A percentile compares a stretch with the other conserved stretches of the same genome.
phyloP scores from a whole-genome alignment of 2,113 vertebrate species.

The Alaudala cheleensis region DNA sequence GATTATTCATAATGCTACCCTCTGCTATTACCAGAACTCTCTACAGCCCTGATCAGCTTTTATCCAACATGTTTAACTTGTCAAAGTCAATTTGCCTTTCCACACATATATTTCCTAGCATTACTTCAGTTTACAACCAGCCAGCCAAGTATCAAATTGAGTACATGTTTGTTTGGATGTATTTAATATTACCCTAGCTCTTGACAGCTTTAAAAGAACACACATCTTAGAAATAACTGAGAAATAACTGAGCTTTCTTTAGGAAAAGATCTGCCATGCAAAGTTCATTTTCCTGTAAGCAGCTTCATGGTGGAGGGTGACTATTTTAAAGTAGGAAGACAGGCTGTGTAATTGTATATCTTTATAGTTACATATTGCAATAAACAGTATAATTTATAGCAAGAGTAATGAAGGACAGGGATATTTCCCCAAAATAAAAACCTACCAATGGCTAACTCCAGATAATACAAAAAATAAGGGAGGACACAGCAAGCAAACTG shows the following conservation, averaged over 20 bases:
- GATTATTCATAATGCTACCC: conserved; percentile 49
- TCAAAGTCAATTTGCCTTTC: conserved; percentile 59
- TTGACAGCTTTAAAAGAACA: conserved; percentile 30
- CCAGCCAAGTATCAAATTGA: conserved; percentile 1
- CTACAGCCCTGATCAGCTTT: conserved; percentile 21
- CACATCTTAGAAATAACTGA: neutral
- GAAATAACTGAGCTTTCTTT: neutral
- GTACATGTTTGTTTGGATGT: conserved; percentile 35
- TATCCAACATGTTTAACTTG: conserved; percentile 47
- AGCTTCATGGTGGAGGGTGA: neutral
- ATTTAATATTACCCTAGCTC: conserved; percentile 10
- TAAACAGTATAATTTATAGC: neutral
- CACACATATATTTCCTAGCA: conserved; percentile 19
- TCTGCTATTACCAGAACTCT: conserved; percentile 55
- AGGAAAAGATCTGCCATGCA: neutral
- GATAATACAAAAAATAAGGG: neutral
- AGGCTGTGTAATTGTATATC: neutral
- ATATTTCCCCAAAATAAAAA: neutral
- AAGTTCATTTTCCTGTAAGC: neutral
- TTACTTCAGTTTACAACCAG: conserved; percentile 40
- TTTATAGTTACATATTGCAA: neutral
- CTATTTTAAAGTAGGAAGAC: neutral
- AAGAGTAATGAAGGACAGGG: neutral
- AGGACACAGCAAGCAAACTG: neutral
- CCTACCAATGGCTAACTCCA: neutral